These are phyloP conservation scores for Hippocampus comes DNA, from an alignment of 2,113 vertebrate genomes.

Conservation along the genomic window DNA sequence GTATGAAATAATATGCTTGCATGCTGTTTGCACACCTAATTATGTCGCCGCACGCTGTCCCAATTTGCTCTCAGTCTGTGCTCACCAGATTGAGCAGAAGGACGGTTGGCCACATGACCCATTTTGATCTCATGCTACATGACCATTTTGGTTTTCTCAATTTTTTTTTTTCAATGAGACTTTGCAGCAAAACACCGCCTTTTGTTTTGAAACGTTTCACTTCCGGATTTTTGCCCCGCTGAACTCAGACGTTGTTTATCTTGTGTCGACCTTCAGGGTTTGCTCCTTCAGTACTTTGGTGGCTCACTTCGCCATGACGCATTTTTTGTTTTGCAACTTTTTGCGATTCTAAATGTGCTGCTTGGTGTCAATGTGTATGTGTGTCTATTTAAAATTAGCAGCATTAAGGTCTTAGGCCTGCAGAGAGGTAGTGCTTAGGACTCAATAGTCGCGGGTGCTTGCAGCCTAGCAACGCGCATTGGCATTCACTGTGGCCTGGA, in stretches of 20 bases:
- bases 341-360: not conserved
- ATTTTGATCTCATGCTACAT: constrained; percentile 26
- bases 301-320: not conserved
- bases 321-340: no score
- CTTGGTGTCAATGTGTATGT: not conserved
- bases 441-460: constrained; percentile 1
- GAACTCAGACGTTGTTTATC: constrained; percentile 46
- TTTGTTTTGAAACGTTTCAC: not conserved
- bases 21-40: constrained; percentile 8
- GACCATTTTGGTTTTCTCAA: constrained; percentile 5
- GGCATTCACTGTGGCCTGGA: not conserved
- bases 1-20: constrained; percentile 61
- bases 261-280: constrained; percentile 26
- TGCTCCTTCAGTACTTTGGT: not conserved
- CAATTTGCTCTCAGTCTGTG: not conserved
- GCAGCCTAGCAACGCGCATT: constrained; percentile 16
- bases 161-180: constrained; percentile 21
- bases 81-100: constrained; percentile 30
- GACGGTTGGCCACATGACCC: constrained; percentile 27
- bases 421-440: not conserved
- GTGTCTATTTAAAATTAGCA: not conserved
- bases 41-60: constrained; percentile 9
- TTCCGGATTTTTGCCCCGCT: constrained; percentile 8
- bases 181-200: not conserved
- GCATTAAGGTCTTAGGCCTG: not conserved